Evolutionary conservation across 2,113 vertebrate genomes (phyloP).

Genomic region (Pleuronectes platessa): DNA sequence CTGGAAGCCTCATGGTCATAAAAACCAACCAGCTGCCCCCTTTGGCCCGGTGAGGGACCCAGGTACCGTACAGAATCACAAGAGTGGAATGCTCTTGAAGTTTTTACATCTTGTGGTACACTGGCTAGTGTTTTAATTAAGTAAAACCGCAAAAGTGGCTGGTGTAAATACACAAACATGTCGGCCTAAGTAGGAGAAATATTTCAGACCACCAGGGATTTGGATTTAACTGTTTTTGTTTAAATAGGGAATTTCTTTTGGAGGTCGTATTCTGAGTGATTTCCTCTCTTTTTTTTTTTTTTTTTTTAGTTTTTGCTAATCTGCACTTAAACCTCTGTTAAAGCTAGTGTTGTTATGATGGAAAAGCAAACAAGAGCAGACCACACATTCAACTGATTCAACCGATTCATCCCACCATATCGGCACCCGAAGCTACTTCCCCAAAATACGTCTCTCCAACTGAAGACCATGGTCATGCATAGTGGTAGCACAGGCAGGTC

Average conservation of each 20-base stretch:
- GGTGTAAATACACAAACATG: constrained; percentile 37
- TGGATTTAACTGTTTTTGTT: background rate
- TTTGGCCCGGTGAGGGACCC: constrained; percentile 19
- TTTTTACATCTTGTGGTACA: constrained; percentile 55
- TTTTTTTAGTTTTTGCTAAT: background rate
- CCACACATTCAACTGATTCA: background rate
- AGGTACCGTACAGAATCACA: constrained; percentile 30
- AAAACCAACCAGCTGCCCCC: constrained; percentile 49
- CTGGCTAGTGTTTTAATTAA: constrained; percentile 64
- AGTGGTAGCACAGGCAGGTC: too few relatives aligned
- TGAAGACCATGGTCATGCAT: too few relatives aligned
- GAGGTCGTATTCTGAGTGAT: background rate
- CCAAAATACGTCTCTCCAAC: too few relatives aligned
- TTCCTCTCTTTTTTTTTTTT: background rate
- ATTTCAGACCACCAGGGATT: constrained; percentile 60
- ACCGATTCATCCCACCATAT: background rate
- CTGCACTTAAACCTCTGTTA: background rate
- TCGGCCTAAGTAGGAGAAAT: constrained; percentile 48
- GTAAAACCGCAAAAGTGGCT: constrained; percentile 46
- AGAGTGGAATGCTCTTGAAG: constrained; percentile 55
- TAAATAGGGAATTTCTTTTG: background rate
- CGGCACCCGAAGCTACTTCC: too few relatives aligned
- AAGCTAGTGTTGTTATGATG: background rate
- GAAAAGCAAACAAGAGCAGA: background rate
- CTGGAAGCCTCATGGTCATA: constrained; percentile 50